Conservation (phyloP, 1,140 invertebrate species). For the Drepana arcuata region DNA sequence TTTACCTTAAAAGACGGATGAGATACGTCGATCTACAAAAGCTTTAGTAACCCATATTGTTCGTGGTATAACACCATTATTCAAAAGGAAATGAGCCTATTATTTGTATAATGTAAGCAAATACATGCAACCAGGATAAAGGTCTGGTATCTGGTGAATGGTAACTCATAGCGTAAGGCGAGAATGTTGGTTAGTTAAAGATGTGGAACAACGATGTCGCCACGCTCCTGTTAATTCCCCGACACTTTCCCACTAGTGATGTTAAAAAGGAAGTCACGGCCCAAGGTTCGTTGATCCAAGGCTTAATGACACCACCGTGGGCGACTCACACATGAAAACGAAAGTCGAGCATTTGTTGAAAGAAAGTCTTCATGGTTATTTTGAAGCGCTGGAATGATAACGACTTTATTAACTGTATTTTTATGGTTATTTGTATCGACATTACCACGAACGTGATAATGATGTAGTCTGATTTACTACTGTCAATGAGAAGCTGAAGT, state of each 20-base stretch:
- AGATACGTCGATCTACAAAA: too few species aligned
- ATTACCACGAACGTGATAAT: too few species aligned
- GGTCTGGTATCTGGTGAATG: too few species aligned
- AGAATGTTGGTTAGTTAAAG: slow-evolving; percentile 31
- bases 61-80: too few species aligned
- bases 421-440: slow-evolving; percentile 18
- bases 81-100: slow-evolving; percentile 6
- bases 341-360: slow-evolving; percentile 20
- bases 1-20: too few species aligned
- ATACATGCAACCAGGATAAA: slow-evolving; percentile 36
- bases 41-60: too few species aligned
- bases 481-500: too few species aligned
- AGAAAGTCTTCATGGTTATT: slow-evolving; percentile 20
- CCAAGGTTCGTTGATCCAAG: slow-evolving; percentile 39
- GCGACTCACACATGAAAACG: slow-evolving; percentile 25
- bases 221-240: slow-evolving; percentile 50
- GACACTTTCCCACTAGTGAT: slow-evolving; percentile 47
- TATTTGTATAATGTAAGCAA: slow-evolving; percentile 31
- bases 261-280: slow-evolving; percentile 66
- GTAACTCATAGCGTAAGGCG: slow-evolving; percentile 28
- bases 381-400: slow-evolving; percentile 8
- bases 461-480: slow-evolving; percentile 2
- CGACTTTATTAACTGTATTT: slow-evolving; percentile 21
- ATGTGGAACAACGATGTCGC: slow-evolving; percentile 42
- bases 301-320: slow-evolving; percentile 22